Evolutionary conservation across 1,140 invertebrate genomes (phyloP).

Genomic region (Brachionus rotundiformis): DNA sequence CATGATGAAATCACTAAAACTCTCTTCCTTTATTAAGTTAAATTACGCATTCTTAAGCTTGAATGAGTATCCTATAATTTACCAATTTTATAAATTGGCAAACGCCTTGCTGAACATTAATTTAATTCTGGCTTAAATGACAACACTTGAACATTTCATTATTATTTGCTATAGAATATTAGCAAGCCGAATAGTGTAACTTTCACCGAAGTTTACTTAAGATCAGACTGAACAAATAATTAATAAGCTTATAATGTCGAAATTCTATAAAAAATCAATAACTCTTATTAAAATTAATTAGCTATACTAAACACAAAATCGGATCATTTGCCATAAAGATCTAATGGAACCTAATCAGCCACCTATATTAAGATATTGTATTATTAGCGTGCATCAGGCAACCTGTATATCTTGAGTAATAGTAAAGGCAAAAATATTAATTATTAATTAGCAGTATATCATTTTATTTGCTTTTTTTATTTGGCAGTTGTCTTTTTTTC

Average conservation of each 20-base stretch:
- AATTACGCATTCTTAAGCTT: no score
- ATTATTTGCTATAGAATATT: not conserved
- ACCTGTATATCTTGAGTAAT: not conserved
- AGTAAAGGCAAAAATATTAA: not conserved
- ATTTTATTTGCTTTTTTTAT: not conserved
- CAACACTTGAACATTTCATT: not conserved
- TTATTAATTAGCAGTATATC: slow-evolving; percentile 24
- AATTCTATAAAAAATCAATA: slow-evolving; percentile 45
- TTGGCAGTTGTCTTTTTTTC: not conserved
- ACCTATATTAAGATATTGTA: no score
- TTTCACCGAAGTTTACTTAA: not conserved
- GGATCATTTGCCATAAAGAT: not conserved
- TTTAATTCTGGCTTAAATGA: no score
- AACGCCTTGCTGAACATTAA: no score
- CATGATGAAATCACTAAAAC: no score
- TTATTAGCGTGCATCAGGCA: slow-evolving; percentile 4
- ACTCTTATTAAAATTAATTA: slow-evolving; percentile 42
- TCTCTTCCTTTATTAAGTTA: no score
- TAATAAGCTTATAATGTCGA: slow-evolving; percentile 30
- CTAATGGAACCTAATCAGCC: not conserved
- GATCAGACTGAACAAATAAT: slow-evolving; percentile 28
- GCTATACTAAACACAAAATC: not conserved
- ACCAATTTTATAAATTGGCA: no score
- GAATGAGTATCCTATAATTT: no score
- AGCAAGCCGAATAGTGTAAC: not conserved